Percentiles rank a stretch among this genome's conserved stretches.
These are phyloP conservation scores for Trissolcus brochymenae DNA, from an alignment of 2,888 invertebrate genomes.

Conservation along the genomic window DNA sequence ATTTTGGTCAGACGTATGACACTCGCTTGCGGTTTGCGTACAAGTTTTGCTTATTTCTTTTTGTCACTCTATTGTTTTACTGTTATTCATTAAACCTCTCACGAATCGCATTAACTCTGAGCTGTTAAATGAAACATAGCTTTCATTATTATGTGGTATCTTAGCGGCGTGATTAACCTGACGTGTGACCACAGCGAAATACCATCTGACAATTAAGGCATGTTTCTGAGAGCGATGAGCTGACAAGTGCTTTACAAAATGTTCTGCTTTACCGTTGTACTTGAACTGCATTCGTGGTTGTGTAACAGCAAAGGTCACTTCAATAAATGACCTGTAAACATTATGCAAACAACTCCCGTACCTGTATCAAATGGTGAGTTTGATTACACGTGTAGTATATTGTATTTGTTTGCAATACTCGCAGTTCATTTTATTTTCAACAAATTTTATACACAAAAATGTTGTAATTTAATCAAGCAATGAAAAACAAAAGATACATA, in stretches of 20 bases:
- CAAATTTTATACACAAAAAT: too few relatives aligned
- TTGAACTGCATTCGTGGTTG: conserved; percentile 38
- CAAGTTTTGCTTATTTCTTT: too few relatives aligned
- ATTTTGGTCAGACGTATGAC: too few relatives aligned
- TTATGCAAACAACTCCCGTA: conserved; percentile 13
- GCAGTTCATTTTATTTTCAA: too few relatives aligned
- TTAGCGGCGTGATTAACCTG: conserved; percentile 41
- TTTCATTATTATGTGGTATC: conserved; percentile 48
- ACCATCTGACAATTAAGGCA: conserved; percentile 54
- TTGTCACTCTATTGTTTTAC: too few relatives aligned
- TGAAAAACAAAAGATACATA: neutral
- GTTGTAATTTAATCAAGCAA: neutral
- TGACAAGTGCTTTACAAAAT: conserved; percentile 55
- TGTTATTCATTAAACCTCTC: too few relatives aligned
- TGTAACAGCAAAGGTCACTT: conserved; percentile 37
- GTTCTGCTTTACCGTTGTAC: conserved; percentile 49
- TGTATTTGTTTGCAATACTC: too few relatives aligned
- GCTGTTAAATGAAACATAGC: conserved; percentile 23
- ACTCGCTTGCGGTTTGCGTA: too few relatives aligned
- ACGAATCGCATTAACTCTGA: too few relatives aligned
- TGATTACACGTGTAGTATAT: too few relatives aligned
- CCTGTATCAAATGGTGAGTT: conserved; percentile 2
- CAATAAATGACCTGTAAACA: conserved; percentile 22
- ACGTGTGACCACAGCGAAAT: conserved; percentile 47
- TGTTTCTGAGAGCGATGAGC: conserved; percentile 45